A percentile compares a stretch with the other conserved stretches of the same genome.
Evolutionary conservation across 2,797 vertebrate species (phyloP).

Genomic region (Hephaestus fuliginosus): DNA sequence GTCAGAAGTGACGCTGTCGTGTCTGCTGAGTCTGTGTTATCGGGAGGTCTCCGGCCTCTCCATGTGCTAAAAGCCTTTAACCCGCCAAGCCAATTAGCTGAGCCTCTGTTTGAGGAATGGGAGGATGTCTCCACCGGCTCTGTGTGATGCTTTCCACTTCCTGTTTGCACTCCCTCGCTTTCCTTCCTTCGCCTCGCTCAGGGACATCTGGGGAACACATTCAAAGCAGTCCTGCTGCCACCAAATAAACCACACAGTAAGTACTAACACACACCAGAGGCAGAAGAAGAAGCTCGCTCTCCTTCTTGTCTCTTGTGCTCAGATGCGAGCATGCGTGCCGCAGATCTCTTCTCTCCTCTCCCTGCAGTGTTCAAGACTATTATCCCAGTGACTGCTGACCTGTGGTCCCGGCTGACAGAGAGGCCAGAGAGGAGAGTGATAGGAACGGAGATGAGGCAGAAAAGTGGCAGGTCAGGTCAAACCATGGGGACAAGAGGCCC

Average conservation of each 20-base stretch:
- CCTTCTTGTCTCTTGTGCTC: conserved; percentile 7
- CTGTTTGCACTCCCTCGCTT: conserved; percentile 66
- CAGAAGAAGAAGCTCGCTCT: conserved; percentile 20
- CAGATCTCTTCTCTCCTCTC: conserved; percentile 4
- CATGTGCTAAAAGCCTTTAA: conserved; percentile 51
- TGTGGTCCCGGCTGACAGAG: conserved; percentile 46
- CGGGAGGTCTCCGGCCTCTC: conserved; percentile 38
- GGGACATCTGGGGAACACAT: conserved; percentile 78
- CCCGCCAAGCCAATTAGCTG: conserved; percentile 56
- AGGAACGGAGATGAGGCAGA: conserved; percentile 67
- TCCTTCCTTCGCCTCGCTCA: conserved; percentile 28
- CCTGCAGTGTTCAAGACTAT: conserved; percentile 34
- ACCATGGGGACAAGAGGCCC: conserved; percentile 36
- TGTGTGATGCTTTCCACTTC: conserved; percentile 67
- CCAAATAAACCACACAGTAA: conserved; percentile 61
- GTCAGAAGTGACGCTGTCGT: conserved; percentile 36
- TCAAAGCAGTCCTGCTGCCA: conserved; percentile 48
- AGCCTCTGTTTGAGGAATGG: conserved; percentile 37
- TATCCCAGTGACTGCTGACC: conserved; percentile 60
- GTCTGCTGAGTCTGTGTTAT: conserved; percentile 52
- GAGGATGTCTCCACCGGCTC: conserved; percentile 49
- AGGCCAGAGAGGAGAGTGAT: conserved; percentile 56
- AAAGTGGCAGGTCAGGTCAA: conserved; percentile 54
- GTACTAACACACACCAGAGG: conserved; percentile 52
- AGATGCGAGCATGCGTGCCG: not conserved